phyloP scores from a whole-genome alignment of 2,888 invertebrate genomes.

The Andrena praecox region DNA sequence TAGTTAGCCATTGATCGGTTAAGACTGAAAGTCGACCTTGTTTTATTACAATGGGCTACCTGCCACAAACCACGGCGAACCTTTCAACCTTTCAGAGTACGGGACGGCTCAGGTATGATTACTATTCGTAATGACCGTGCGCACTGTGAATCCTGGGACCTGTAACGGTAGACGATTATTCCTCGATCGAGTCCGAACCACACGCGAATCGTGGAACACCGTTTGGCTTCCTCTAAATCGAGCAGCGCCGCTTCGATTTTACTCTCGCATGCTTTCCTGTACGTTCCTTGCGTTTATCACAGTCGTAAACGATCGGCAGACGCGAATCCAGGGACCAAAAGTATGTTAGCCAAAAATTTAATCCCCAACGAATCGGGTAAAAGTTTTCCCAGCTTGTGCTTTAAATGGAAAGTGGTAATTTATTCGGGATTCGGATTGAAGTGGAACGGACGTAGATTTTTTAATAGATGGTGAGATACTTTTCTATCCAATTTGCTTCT shows the following conservation, averaged over 20 bases:
- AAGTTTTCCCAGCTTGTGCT: not conserved
- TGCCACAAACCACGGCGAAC: constrained; percentile 18
- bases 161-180: constrained; percentile 2
- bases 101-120: constrained; percentile 35
- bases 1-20: constrained; percentile 10
- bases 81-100: constrained; percentile 26
- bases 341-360: not conserved
- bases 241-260: not conserved
- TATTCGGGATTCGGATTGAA: not conserved
- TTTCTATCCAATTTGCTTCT: not conserved
- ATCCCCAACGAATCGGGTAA: not conserved
- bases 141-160: not conserved
- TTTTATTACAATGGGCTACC: constrained; percentile 49
- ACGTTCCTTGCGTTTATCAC: constrained; percentile 11
- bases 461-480: not conserved
- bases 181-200: not conserved
- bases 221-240: not conserved
- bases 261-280: not conserved
- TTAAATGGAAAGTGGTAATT: not conserved
- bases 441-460: not conserved
- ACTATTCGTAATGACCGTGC: constrained; percentile 2
- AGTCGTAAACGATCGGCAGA: constrained; percentile 13
- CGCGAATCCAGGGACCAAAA: not conserved
- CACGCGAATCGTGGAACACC: not conserved
- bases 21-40: constrained; percentile 34